Percentiles rank a stretch among this genome's conserved stretches.
phyloP scores from a whole-genome alignment of 2,113 vertebrate species.

The Chaenocephalus aceratus region DNA sequence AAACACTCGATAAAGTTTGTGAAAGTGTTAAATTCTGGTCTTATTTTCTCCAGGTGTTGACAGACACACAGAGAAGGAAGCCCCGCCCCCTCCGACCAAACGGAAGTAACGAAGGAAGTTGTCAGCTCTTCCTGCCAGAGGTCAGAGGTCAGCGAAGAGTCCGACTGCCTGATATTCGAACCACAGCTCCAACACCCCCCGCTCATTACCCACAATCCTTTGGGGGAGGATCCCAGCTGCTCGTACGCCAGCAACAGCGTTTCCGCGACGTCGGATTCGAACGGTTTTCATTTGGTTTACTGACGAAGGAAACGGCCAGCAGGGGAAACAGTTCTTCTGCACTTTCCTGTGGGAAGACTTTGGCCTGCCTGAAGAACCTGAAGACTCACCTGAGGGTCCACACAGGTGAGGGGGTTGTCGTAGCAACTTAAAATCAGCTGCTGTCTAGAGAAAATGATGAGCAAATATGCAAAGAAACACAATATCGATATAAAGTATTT shows the following conservation, averaged over 20 bases:
- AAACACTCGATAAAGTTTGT: too few species aligned
- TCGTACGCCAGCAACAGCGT: constrained; percentile 20
- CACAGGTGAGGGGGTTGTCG: constrained; percentile 52
- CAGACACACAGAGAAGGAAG: constrained; percentile 12
- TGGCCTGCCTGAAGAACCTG: constrained; percentile 80
- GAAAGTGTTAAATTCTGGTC: too few species aligned
- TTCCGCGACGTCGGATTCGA: background rate
- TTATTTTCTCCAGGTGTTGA: constrained; percentile 2
- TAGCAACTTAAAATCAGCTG: too few species aligned
- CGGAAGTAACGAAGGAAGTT: constrained; percentile 40
- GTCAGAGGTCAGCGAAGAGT: background rate
- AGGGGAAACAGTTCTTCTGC: constrained; percentile 59
- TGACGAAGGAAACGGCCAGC: constrained; percentile 14
- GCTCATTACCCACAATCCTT: constrained; percentile 45
- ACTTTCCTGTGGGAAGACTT: constrained; percentile 74
- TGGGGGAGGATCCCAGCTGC: constrained; percentile 40
- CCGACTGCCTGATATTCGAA: constrained; percentile 52
- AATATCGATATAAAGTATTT: too few species aligned
- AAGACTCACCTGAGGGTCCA: constrained; percentile 81
- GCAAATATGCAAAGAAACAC: too few species aligned
- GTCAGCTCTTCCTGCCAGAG: constrained; percentile 19
- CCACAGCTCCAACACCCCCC: constrained; percentile 16
- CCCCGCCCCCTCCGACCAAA: constrained; percentile 39
- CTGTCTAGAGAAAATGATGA: too few species aligned
- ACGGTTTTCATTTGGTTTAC: constrained; percentile 15